These are phyloP conservation scores for Gouania willdenowi DNA, from an alignment of 2,797 vertebrate genomes.

Conservation along the genomic window DNA sequence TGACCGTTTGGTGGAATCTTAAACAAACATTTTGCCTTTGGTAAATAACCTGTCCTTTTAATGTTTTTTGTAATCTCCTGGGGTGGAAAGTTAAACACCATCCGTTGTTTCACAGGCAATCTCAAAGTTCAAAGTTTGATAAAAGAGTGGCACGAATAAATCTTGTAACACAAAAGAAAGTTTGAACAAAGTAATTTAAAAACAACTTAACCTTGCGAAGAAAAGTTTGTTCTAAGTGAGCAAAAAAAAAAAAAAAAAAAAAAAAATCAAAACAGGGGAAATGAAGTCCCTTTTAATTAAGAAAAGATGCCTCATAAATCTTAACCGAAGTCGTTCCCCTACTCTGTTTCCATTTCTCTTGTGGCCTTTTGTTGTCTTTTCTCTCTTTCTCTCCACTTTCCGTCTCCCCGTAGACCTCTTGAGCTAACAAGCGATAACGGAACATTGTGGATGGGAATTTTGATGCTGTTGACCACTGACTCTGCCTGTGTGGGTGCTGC, in stretches of 20 bases:
- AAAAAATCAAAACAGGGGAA: constrained; percentile 31
- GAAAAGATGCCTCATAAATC: too few relatives aligned
- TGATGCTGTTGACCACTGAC: constrained; percentile 49
- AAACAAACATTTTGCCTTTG: too few relatives aligned
- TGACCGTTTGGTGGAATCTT: too few relatives aligned
- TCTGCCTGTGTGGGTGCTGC: constrained; percentile 38
- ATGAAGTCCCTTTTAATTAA: constrained; percentile 26
- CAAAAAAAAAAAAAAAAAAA: constrained; percentile 10
- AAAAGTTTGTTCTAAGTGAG: constrained; percentile 46
- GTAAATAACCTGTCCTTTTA: too few relatives aligned
- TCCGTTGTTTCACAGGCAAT: constrained; percentile 16
- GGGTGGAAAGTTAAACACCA: too few relatives aligned
- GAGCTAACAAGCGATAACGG: constrained; percentile 31
- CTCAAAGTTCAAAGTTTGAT: constrained; percentile 45
- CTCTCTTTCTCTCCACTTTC: too few relatives aligned
- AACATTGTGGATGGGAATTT: constrained; percentile 33
- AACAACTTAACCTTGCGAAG: constrained; percentile 51
- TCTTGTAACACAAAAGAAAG: constrained; percentile 23
- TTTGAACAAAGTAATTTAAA: constrained; percentile 37
- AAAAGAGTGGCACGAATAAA: constrained; percentile 52
- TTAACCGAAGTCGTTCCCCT: too few relatives aligned
- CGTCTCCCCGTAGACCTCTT: constrained; percentile 38
- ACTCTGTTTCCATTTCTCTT: constrained; percentile 7
- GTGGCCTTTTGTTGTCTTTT: constrained; percentile 9
- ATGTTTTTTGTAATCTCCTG: too few relatives aligned